Base-by-base conservation (phyloP, 2,888 invertebrate species). In the Parnassius apollo region DNA sequence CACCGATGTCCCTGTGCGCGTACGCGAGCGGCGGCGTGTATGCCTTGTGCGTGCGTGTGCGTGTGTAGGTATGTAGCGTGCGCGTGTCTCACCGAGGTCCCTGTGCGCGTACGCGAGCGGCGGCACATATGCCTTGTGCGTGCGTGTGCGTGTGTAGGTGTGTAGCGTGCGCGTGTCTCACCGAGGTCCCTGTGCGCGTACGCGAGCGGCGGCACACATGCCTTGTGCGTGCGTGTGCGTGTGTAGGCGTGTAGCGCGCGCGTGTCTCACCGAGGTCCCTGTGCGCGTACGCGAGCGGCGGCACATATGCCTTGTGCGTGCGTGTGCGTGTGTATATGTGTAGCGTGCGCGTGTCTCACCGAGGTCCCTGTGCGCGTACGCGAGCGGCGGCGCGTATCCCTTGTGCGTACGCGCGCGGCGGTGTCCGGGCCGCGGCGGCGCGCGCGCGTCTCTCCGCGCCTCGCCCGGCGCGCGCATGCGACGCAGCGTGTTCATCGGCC, bases 401-500 rank as follows among this genome's bases (percentile, higher is more conserved):
- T 88, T 88, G 80, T 85, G 84, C 22, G 75, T 75, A 57, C 86
- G 76, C 68, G 83, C 70, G 66, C 85, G 83, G 50, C 84, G 79
- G 71, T 84, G 85, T 0, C 82, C 85, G 65, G 84, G 70, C 10
- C 82, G 80, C 45, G 70, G 71, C 54, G 74, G 62, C 57, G 69
- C 82, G 69, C 66, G 81, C 68, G 68, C 78, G 76, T 0, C 80
- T 78, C 67, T 76, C 64, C 75, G 66, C 67, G 64, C 71, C 65
- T 86, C 81, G 67, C 87, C 91, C 65, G 65, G 70, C 66, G 75
- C 79, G 2, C 90, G 79, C 96, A 98, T 98, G 91, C 98, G 93
- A 69, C 97, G 93, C 64, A 98, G 88, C 53, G 98, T 98, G 83
- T 97, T 96, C 95, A 98, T 98, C 44, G 98, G 98, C 70, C 97